Evolutionary conservation across 1,140 invertebrate species (phyloP), one percentile per base, ranked within the genome.

Genomic region (Planococcus citri): DNA sequence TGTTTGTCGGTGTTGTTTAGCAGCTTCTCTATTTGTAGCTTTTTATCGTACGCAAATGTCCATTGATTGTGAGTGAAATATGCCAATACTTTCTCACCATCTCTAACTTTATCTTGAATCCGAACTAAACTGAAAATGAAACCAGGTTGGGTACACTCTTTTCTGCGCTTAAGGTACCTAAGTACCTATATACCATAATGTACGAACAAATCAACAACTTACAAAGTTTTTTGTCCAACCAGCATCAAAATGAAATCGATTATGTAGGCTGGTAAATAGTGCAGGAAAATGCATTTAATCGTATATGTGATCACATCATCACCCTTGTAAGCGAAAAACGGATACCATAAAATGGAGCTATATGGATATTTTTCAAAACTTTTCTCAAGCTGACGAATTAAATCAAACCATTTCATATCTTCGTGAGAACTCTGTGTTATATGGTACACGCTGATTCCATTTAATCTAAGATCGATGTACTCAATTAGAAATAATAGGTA

Each of bases 51-150:
- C 64, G 85, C 82, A 76, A 97, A 97, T 69, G 83, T 79, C 94
- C 94, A 97, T 75, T 94, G 84, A 51, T 89, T 82, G 8, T 89
- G 92, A 0, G 94, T 96, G 76, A 97, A 97, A 76, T 92, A 97
- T 77, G 95, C 90, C 1, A 97, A 78, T 0, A 90, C 83, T 70
- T 87, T 83, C 3, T 91, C 78, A 0, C 89, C 89, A 60, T 86
- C 82, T 6, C 84, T 81, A 71, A 91, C 88, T 70, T 85, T 83
- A 29, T 83, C 86, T 75, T 90, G 87, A 69, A 91, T 83, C 25
- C 84, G 82, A 20, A 92, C 82, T 88, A 91, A 90, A 73, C 89
- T 91, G 76, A 41, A 83, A 81, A 67, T n/a, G 22, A 10, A 2
- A 4, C 9, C 1, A 25, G 20, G 24, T 24, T 25, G 60, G 3